Evolutionary conservation across 2,888 invertebrate genomes (phyloP).

Genomic region (Folsomia candida): DNA sequence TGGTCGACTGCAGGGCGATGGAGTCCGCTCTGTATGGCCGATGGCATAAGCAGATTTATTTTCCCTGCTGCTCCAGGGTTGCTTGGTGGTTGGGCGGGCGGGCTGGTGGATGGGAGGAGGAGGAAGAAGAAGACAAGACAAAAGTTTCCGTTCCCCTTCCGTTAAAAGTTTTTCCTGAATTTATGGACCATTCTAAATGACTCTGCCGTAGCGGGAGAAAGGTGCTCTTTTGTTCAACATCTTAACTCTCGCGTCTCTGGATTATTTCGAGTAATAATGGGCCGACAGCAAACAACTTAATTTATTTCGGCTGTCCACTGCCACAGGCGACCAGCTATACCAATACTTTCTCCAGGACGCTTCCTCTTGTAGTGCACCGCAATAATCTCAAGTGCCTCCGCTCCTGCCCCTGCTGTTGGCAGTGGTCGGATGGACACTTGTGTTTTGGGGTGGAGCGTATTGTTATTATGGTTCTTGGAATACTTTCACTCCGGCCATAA

Average conservation of each 20-base stretch:
- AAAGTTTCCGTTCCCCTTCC: conserved; percentile 13
- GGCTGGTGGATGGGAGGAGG: neutral
- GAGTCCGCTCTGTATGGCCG: too few species aligned
- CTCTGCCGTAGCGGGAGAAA: neutral
- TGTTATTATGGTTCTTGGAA: neutral
- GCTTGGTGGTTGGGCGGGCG: neutral
- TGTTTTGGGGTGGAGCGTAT: neutral
- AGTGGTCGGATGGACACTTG: neutral
- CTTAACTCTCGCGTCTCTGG: neutral
- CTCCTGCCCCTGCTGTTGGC: too few species aligned
- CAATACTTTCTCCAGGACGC: too few species aligned
- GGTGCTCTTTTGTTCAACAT: neutral
- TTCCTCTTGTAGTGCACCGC: too few species aligned
- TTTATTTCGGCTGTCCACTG: neutral
- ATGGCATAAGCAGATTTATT: neutral
- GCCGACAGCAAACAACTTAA: neutral
- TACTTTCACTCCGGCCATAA: neutral
- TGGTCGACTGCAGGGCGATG: too few species aligned
- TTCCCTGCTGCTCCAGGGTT: neutral
- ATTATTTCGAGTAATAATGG: neutral
- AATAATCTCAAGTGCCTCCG: neutral
- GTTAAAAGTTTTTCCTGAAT: conserved; percentile 23
- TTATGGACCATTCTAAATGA: conserved; percentile 29
- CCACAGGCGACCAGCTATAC: neutral
- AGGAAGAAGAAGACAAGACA: conserved; percentile 7